A percentile compares a stretch with the other conserved stretches of the same genome.
These are phyloP conservation scores for Raja brachyura DNA, from an alignment of 2,113 vertebrate species.

Conservation along the genomic window DNA sequence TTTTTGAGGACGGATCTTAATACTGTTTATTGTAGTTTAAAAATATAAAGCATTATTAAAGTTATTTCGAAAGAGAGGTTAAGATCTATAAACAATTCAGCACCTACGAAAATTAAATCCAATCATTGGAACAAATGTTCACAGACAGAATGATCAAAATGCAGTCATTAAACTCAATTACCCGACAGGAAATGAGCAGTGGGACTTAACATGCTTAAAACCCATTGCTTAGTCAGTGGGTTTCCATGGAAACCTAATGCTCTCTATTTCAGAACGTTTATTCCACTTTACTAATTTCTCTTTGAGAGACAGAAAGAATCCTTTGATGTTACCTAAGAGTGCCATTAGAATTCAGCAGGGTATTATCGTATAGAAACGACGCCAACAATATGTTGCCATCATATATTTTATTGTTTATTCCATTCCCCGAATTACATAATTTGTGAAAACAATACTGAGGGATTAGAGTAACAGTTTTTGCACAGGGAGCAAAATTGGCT, in stretches of 20 bases:
- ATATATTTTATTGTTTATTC: not conserved
- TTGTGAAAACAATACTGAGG: not conserved
- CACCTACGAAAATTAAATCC: not conserved
- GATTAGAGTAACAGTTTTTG: not conserved
- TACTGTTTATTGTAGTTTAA: not conserved
- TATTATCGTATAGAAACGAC: not conserved
- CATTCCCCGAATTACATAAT: not conserved
- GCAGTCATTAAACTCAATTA: not conserved
- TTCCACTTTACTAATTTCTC: not conserved
- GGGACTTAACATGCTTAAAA: not conserved
- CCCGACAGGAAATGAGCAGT: not conserved
- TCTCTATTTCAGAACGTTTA: constrained; percentile 8
- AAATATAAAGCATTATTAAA: not conserved
- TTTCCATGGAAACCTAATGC: constrained; percentile 15
- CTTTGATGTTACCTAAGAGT: not conserved
- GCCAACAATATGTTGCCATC: not conserved
- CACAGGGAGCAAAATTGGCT: not conserved
- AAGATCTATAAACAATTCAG: not conserved
- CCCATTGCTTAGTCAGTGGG: not conserved
- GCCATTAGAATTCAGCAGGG: not conserved
- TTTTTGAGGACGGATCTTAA: not conserved
- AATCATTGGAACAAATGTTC: not conserved
- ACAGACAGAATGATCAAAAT: not conserved
- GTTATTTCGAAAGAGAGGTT: not conserved
- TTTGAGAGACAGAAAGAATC: not conserved